phyloP scores from a whole-genome alignment of 2,888 invertebrate genomes.

The Lasius fuliginosus region DNA sequence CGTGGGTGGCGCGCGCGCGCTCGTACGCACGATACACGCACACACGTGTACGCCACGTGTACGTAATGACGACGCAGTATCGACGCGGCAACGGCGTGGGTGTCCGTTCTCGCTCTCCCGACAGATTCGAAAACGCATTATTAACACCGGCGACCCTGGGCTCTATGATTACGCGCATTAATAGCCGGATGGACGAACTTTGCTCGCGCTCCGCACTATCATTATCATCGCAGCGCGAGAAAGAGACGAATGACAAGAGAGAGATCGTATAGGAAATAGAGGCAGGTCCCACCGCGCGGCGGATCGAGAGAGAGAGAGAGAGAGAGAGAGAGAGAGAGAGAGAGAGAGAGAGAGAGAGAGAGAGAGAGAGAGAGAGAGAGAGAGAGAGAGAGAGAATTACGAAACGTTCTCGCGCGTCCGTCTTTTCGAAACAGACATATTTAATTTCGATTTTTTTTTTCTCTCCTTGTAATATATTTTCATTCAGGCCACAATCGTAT shows the following conservation, averaged over 20 bases:
- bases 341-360: no score
- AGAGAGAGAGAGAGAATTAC: constrained; percentile 61
- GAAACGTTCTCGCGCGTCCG: constrained; percentile 47
- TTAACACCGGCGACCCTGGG: constrained; percentile 84
- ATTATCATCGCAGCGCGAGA: constrained; percentile 79
- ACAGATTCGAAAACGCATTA: constrained; percentile 85
- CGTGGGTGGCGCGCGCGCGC: background rate
- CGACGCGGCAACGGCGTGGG: constrained; percentile 76
- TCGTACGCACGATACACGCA: background rate
- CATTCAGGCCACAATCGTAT: background rate
- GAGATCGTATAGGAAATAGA: constrained; percentile 47
- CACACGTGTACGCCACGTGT: background rate
- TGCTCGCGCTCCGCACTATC: constrained; percentile 81
- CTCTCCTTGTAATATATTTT: background rate
- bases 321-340: no score
- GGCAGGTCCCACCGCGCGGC: constrained; percentile 26
- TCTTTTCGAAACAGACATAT: background rate
- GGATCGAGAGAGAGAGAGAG: constrained; percentile 51
- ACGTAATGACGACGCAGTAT: constrained; percentile 74
- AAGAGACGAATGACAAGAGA: constrained; percentile 61
- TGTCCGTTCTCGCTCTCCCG: constrained; percentile 79
- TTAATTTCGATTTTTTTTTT: background rate
- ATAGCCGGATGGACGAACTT: constrained; percentile 84
- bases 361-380: no score
- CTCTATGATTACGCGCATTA: constrained; percentile 86